These are phyloP conservation scores for Latrodectus hesperus DNA, from an alignment of 2,888 invertebrate species.

Conservation along the genomic window DNA sequence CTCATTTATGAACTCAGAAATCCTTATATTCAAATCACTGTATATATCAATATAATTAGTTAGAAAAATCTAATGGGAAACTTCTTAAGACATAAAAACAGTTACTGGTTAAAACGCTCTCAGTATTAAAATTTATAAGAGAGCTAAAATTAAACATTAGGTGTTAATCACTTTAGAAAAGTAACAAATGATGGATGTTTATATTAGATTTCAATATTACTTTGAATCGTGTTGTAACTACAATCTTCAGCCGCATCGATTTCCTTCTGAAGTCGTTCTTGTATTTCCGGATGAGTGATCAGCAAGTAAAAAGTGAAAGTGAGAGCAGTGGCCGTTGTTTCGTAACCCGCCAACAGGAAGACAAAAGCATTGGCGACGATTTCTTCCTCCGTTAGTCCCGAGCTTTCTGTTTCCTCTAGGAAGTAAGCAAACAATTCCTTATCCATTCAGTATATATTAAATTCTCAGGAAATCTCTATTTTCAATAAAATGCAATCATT, in stretches of 20 bases:
- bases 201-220: conserved; percentile 4
- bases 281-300: conserved; percentile 76
- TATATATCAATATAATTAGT: no score
- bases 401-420: not conserved
- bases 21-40: no score
- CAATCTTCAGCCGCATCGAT: conserved; percentile 23
- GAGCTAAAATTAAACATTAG: no score
- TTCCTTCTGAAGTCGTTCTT: conserved; percentile 76
- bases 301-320: conserved; percentile 76
- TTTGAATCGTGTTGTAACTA: conserved; percentile 14
- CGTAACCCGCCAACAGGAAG: conserved; percentile 72
- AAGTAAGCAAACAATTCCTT: not conserved
- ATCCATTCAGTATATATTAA: not conserved
- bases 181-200: not conserved
- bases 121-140: no score
- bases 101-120: no score
- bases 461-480: not conserved
- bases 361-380: conserved; percentile 69
- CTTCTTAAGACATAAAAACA: no score
- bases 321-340: conserved; percentile 78
- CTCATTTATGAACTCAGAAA: no score
- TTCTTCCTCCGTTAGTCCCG: conserved; percentile 55
- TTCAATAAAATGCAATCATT: not conserved
- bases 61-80: no score
- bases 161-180: not conserved